A percentile compares a stretch with the other conserved stretches of the same genome.
phyloP scores from a whole-genome alignment of 1,140 invertebrate genomes.

The Bombus consobrinus region DNA sequence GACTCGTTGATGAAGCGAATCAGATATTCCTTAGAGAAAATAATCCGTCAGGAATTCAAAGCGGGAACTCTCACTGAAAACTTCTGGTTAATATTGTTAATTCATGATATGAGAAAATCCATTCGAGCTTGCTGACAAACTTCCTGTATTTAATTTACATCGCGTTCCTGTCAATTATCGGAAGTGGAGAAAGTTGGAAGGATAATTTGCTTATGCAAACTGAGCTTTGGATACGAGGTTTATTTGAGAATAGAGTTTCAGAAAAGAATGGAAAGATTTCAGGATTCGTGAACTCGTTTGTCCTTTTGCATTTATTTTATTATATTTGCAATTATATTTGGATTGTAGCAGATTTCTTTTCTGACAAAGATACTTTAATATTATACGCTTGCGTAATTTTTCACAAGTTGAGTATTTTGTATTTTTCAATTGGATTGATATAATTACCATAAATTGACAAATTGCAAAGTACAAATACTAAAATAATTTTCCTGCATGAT shows the following conservation, averaged over 20 bases:
- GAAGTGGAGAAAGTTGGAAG: neutral
- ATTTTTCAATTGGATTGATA: neutral
- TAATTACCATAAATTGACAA: neutral
- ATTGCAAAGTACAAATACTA: neutral
- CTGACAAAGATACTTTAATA: too few relatives aligned
- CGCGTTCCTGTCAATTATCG: neutral
- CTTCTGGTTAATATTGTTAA: slow-evolving; percentile 4
- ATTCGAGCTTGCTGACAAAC: neutral
- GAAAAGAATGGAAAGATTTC: neutral
- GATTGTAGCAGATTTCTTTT: too few relatives aligned
- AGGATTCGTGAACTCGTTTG: neutral
- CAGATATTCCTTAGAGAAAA: slow-evolving; percentile 44
- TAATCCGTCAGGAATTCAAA: neutral
- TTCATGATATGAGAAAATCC: slow-evolving; percentile 22
- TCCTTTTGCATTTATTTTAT: neutral
- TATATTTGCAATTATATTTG: neutral
- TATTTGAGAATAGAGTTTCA: neutral
- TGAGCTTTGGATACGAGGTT: neutral
- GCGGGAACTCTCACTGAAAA: neutral
- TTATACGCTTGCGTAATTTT: too few relatives aligned
- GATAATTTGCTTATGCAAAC: neutral
- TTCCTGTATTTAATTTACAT: slow-evolving; percentile 5
- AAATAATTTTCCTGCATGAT: too few relatives aligned
- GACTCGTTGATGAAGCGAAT: slow-evolving; percentile 62
- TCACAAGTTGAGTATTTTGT: neutral